Evolutionary conservation across 1,140 invertebrate species (phyloP), one percentile per base, ranked within the genome.

Genomic region (Ditylenchus dipsaci): DNA sequence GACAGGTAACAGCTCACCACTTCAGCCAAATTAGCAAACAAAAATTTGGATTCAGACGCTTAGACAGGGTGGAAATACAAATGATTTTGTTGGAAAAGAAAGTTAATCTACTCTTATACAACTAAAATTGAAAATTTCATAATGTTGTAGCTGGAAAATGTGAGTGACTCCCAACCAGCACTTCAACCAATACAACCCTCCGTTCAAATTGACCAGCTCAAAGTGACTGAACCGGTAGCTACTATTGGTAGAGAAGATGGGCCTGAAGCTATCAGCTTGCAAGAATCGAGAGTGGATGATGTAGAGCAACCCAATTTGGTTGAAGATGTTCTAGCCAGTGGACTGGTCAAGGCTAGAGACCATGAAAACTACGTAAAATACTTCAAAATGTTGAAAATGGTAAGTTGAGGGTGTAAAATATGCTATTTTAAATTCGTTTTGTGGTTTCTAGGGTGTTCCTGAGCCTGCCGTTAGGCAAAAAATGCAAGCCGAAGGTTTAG

Each of bases 351-450:
- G 49, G 58, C 57, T 1, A 69, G 56, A 15, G 68, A 69, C 0
- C 68, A 69, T 69, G 63, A 63, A 19, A 8, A 26, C 17, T 69
- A 71, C 49, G 23, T 19, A 15, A 69, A 69, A 30, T 69, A 65
- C 43, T 69, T 69, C n/a, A 69, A 69, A 57, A 69, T 69, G 68
- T 15, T 68, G 21, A 29, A 57, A 27, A 29, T 65, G 19, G 60
- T 38, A 43, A 33, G 60, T 62, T 43, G 1, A 38, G 0, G 11
- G n/a, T 1, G 19, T 11, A 8, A 30, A 0, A 26, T 8, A 5
- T 30, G n/a, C 7, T 26, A 30, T 17, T 13, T 27, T 19, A 7
- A 30, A 11, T 13, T 30, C 27, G 19, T 30, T 27, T 3, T 38
- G 29, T 1, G 29, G 23, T 19, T 9, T 38, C 33, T 1, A 61